These are phyloP conservation scores for Phrynocephalus forsythii DNA, from an alignment of 2,797 vertebrate genomes.

Conservation along the genomic window DNA sequence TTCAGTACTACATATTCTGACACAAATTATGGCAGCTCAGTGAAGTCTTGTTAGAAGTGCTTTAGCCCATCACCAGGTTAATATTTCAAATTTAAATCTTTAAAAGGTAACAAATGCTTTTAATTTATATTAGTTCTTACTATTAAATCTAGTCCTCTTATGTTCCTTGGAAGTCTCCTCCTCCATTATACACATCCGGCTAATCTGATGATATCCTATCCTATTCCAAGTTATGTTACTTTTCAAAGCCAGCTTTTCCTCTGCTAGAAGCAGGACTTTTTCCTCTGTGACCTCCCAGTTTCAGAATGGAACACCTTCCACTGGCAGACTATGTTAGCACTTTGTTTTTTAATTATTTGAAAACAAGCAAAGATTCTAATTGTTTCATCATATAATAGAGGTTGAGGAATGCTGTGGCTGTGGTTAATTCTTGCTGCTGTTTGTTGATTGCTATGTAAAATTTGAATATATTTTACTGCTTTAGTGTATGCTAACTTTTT, in stretches of 20 bases:
- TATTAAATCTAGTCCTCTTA: conserved; percentile 10
- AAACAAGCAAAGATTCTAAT: neutral
- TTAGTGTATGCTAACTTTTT: neutral
- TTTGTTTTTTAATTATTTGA: neutral
- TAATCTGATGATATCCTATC: neutral
- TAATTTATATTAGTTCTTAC: conserved; percentile 29
- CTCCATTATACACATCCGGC: neutral
- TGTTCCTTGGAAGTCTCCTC: neutral
- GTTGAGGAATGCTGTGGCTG: neutral
- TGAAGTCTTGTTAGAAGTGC: conserved; percentile 83
- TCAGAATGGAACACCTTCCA: neutral
- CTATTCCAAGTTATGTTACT: neutral
- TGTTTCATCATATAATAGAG: neutral
- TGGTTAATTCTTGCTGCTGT: neutral
- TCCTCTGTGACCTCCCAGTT: neutral
- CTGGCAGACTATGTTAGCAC: neutral
- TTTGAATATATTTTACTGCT: neutral
- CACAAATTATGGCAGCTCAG: conserved; percentile 96
- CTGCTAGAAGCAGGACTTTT: neutral
- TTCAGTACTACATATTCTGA: conserved; percentile 92
- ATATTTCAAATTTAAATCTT: conserved; percentile 68
- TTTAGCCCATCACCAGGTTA: conserved; percentile 67
- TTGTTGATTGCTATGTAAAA: neutral
- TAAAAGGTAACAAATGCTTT: conserved; percentile 45
- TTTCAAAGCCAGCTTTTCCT: neutral